phyloP scores from a whole-genome alignment of 2,797 vertebrate genomes.

The Danio aesculapii region DNA sequence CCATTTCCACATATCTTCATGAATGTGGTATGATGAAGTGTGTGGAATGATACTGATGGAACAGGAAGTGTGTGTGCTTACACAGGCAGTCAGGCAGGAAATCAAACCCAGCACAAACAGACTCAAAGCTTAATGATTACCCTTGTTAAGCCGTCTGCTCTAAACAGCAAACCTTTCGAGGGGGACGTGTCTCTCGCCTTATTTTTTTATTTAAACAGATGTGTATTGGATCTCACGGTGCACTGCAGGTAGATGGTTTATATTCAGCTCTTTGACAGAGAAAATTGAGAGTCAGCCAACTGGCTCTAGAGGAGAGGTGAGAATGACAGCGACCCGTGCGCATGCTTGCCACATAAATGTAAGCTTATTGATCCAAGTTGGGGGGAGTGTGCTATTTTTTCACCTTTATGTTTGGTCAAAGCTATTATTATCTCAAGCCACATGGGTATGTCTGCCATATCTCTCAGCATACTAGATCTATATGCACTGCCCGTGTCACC shows the following conservation, averaged over 20 bases:
- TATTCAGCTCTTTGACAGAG: slow-evolving; percentile 31
- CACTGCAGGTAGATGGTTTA: slow-evolving; percentile 15
- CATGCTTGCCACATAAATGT: slow-evolving; percentile 17
- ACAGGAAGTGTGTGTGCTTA: slow-evolving; percentile 18
- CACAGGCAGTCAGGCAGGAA: slow-evolving; percentile 45
- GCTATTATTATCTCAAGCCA: slow-evolving; percentile 25
- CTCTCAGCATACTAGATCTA: slow-evolving; percentile 8
- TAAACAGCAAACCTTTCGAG: slow-evolving; percentile 27
- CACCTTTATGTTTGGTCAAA: not conserved
- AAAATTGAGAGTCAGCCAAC: slow-evolving; percentile 41
- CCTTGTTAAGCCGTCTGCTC: slow-evolving; percentile 39
- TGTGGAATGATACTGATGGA: not conserved
- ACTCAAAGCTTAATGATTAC: slow-evolving; percentile 54
- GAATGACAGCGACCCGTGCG: slow-evolving; percentile 17
- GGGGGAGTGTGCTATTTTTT: not conserved
- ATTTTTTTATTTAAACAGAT: slow-evolving; percentile 44
- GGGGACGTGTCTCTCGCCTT: slow-evolving; percentile 9
- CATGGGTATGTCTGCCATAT: slow-evolving; percentile 19
- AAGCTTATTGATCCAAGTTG: slow-evolving; percentile 32
- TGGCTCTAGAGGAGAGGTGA: slow-evolving; percentile 10
- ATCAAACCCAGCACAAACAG: slow-evolving; percentile 53
- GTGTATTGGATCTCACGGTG: slow-evolving; percentile 28
- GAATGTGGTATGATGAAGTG: slow-evolving; percentile 1
- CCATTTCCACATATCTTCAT: not conserved
- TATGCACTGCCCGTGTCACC: not conserved